These are phyloP conservation scores for Polydrusus tereticollis DNA, from an alignment of 2,888 invertebrate genomes.

Conservation along the genomic window DNA sequence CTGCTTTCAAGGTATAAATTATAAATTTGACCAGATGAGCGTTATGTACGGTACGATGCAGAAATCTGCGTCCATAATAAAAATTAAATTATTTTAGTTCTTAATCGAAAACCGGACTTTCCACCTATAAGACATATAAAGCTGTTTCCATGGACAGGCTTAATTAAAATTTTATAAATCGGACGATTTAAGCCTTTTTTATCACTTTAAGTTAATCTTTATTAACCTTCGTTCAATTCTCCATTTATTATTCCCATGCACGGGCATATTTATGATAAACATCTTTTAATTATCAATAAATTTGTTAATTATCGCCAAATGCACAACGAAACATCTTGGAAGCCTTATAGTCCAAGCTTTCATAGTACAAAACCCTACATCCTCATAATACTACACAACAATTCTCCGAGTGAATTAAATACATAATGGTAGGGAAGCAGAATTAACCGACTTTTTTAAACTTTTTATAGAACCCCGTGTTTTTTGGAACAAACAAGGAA, in stretches of 20 bases:
- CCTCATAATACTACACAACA: too few species aligned
- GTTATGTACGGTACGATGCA: not conserved
- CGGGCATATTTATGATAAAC: conserved; percentile 26
- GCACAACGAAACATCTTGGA: not conserved
- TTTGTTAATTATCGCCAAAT: conserved; percentile 18
- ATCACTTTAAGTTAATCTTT: conserved; percentile 24
- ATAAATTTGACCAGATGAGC: too few species aligned
- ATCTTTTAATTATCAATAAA: conserved; percentile 39
- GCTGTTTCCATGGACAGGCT: conserved; percentile 19
- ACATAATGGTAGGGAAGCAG: too few species aligned
- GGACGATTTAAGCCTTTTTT: conserved; percentile 27
- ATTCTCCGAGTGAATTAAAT: too few species aligned
- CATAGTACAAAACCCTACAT: too few species aligned
- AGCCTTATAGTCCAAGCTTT: too few species aligned
- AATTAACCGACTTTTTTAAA: too few species aligned
- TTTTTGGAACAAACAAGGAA: too few species aligned
- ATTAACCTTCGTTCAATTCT: conserved; percentile 16
- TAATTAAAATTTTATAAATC: conserved; percentile 33
- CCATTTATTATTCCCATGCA: conserved; percentile 16
- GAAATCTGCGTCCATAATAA: not conserved
- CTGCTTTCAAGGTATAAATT: too few species aligned
- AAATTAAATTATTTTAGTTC: conserved; percentile 10
- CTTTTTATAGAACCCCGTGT: too few species aligned
- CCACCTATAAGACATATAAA: conserved; percentile 17
- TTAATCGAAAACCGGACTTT: conserved; percentile 25